phyloP scores from a whole-genome alignment of 2,888 invertebrate species.

The Erebia epiphron region DNA sequence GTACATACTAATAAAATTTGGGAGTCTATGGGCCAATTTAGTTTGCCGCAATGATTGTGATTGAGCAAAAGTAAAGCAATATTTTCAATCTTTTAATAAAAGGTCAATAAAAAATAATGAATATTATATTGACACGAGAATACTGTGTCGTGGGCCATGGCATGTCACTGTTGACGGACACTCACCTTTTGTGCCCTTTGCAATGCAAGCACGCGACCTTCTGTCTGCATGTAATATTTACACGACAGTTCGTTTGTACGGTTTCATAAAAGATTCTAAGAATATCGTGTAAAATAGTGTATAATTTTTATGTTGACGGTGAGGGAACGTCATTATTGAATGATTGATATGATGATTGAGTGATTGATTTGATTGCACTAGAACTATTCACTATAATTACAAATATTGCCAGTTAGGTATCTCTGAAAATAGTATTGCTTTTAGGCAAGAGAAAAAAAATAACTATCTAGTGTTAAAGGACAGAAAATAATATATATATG shows the following conservation, averaged over 20 bases:
- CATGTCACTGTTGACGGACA: constrained; percentile 53
- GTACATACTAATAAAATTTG: too few species aligned
- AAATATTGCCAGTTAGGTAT: too few species aligned
- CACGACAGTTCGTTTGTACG: constrained; percentile 13
- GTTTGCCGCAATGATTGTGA: too few species aligned
- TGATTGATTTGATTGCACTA: background rate
- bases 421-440: too few species aligned
- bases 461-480: too few species aligned
- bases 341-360: constrained; percentile 1
- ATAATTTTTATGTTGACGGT: constrained; percentile 3
- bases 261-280: constrained; percentile 18
- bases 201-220: constrained; percentile 38
- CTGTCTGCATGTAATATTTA: constrained; percentile 26
- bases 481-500: too few species aligned
- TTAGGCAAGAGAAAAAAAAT: too few species aligned
- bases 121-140: constrained; percentile 36
- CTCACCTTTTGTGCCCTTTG: constrained; percentile 60
- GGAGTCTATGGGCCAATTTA: too few species aligned
- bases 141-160: constrained; percentile 8
- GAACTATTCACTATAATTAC: background rate
- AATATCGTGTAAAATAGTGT: constrained; percentile 11
- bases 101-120: constrained; percentile 15
- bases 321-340: constrained; percentile 2
- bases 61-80: too few species aligned
- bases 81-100: background rate